These are phyloP conservation scores for Phorcus lineatus DNA, from an alignment of 2,888 invertebrate genomes.

Conservation along the genomic window DNA sequence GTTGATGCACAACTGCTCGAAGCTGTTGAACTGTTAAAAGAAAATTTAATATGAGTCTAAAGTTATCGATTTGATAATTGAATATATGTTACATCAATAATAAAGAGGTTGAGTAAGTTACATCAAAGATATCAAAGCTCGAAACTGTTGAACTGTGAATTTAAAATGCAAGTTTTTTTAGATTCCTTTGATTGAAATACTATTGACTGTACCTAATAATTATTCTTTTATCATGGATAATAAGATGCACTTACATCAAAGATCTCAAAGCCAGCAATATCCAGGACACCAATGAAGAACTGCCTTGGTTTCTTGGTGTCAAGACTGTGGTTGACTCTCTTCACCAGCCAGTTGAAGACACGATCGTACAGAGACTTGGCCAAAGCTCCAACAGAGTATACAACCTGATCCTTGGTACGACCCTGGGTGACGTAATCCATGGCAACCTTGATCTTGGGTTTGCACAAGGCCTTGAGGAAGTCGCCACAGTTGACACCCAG, in stretches of 20 bases:
- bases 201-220: too few species aligned
- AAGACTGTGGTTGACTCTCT: conserved; percentile 99
- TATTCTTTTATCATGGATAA: too few species aligned
- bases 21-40: conserved; percentile 89
- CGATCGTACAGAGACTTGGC: conserved; percentile 77
- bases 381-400: conserved; percentile 75
- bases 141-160: too few species aligned
- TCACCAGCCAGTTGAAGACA: conserved; percentile 88
- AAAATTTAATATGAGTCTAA: too few species aligned
- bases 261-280: conserved; percentile 99
- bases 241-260: conserved; percentile 83
- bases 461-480: conserved; percentile 86
- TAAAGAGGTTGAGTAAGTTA: conserved; percentile 51
- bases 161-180: too few species aligned
- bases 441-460: conserved; percentile 96
- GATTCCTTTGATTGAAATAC: too few species aligned
- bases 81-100: too few species aligned
- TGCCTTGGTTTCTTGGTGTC: conserved; percentile 98
- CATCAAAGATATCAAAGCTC: conserved; percentile 99
- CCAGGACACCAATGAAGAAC: conserved; percentile 99
- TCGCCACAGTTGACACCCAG: conserved; percentile 91
- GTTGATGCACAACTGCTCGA: conserved; percentile 98
- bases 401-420: conserved; percentile 89
- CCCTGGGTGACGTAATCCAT: conserved; percentile 99
- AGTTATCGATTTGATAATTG: too few species aligned